Evolutionary conservation across 2,797 vertebrate genomes (phyloP).

Genomic region (Chaetophractus vellerosus): DNA sequence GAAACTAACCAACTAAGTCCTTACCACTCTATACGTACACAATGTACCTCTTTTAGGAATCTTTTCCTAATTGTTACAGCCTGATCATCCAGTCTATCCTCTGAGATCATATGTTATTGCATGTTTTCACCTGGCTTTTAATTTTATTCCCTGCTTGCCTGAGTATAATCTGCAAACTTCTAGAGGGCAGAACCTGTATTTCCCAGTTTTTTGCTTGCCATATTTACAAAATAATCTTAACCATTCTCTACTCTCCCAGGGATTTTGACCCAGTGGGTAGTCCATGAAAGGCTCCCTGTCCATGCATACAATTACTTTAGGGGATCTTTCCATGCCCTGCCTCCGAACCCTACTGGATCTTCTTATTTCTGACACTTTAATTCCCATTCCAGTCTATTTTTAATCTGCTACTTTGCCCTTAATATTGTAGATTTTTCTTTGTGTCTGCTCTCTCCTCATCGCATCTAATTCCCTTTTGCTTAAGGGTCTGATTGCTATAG

Average conservation of each 20-base stretch:
- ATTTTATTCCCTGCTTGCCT: conserved; percentile 32
- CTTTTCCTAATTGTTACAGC: conserved; percentile 9
- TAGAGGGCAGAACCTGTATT: background rate
- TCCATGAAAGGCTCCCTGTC: background rate
- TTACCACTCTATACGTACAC: background rate
- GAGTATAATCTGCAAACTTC: background rate
- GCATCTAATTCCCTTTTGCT: conserved; percentile 7
- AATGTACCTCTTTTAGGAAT: background rate
- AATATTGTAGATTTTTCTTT: conserved; percentile 45
- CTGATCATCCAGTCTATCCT: conserved; percentile 1
- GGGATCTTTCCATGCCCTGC: background rate
- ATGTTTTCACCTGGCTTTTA: conserved; percentile 39
- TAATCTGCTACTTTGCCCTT: conserved; percentile 2
- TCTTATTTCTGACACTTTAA: conserved; percentile 31
- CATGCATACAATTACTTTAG: background rate
- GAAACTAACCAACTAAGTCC: background rate
- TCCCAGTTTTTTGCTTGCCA: conserved; percentile 7
- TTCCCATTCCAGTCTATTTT: background rate
- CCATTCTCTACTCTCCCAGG: background rate
- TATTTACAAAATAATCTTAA: conserved; percentile 58
- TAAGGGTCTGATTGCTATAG: background rate
- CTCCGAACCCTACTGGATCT: conserved; percentile 21
- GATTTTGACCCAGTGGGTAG: background rate
- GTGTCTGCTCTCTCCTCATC: background rate
- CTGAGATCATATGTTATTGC: background rate